phyloP scores from a whole-genome alignment of 2,797 vertebrate genomes.

The Sparus aurata region DNA sequence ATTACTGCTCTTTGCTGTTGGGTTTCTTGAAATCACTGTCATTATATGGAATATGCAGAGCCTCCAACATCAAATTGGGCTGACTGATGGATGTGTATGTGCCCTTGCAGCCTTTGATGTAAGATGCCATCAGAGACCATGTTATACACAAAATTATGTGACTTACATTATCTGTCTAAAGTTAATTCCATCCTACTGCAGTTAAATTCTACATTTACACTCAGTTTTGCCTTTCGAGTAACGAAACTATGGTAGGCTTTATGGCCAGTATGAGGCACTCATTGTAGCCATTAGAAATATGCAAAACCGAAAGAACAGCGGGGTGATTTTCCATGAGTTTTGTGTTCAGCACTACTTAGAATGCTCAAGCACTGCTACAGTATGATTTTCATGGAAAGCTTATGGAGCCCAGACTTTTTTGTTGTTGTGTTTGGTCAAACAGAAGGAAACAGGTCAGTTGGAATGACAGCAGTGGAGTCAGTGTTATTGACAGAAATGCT shows the following conservation, averaged over 20 bases:
- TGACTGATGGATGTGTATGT: constrained; percentile 19
- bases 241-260: neutral
- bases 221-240: neutral
- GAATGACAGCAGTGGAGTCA: constrained; percentile 68
- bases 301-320: constrained; percentile 2
- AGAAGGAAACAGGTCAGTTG: constrained; percentile 71
- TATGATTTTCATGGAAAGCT: constrained; percentile 38
- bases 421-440: constrained; percentile 54
- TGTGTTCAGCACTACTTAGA: constrained; percentile 16
- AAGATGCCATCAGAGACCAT: constrained; percentile 22
- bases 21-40: constrained; percentile 35
- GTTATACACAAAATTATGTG: constrained; percentile 14
- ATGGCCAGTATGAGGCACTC: neutral
- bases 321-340: neutral
- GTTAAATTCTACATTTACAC: neutral
- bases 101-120: constrained; percentile 31
- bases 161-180: constrained; percentile 5
- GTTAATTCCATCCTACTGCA: neutral
- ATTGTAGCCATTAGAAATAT: constrained; percentile 1
- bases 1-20: constrained; percentile 29
- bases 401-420: constrained; percentile 11
- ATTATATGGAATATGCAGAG: constrained; percentile 21
- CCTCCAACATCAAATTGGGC: constrained; percentile 30
- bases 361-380: constrained; percentile 9
- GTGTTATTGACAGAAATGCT: constrained; percentile 72